Conservation (phyloP, 2,797 vertebrate genomes). For the Rousettus madagascariensis region DNA sequence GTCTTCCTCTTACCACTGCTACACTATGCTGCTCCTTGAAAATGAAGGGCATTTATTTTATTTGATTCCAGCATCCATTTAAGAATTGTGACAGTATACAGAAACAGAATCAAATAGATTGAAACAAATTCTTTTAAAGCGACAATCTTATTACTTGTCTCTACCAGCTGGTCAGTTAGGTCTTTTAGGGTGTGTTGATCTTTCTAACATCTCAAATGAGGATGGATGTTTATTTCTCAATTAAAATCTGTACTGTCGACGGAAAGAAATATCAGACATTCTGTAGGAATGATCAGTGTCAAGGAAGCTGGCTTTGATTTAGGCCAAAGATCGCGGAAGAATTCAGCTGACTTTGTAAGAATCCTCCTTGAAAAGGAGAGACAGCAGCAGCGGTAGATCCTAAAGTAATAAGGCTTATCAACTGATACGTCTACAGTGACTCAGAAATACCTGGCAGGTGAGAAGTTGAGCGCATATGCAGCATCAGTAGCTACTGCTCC, state of each 20-base stretch:
- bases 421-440: background rate
- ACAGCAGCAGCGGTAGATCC: background rate
- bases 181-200: background rate
- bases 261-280: background rate
- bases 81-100: background rate
- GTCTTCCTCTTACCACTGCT: background rate
- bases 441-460: background rate
- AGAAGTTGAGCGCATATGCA: background rate
- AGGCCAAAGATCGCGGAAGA: conserved; percentile 63
- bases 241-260: background rate
- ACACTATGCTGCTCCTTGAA: background rate
- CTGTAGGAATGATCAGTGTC: conserved; percentile 33
- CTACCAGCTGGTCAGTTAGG: background rate
- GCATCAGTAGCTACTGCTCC: background rate
- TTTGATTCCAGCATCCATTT: background rate
- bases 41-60: background rate
- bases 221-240: background rate
- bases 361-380: background rate
- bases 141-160: background rate
- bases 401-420: background rate
- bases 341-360: background rate
- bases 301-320: background rate
- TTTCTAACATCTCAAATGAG: background rate
- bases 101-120: background rate
- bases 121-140: background rate